Evolutionary conservation across 2,888 invertebrate species (phyloP).

Genomic region (Nephrotoma appendiculata): DNA sequence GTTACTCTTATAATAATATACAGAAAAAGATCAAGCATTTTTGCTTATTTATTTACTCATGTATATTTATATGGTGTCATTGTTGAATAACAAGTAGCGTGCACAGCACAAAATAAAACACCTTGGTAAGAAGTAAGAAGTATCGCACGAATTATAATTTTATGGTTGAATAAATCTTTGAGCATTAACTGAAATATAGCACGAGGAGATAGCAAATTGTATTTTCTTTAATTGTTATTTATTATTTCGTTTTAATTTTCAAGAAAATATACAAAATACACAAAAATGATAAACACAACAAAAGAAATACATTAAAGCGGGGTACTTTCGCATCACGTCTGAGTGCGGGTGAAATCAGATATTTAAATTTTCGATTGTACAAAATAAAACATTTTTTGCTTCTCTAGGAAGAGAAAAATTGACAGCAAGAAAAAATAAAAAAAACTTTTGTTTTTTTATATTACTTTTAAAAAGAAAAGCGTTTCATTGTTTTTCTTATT

Average conservation of each 20-base stretch:
- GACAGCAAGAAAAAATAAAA: not conserved
- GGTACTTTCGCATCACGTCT: not conserved
- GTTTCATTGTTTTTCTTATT: not conserved
- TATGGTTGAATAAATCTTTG: not conserved
- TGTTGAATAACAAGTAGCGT: not conserved
- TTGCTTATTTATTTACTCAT: not conserved
- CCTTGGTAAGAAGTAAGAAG: not conserved
- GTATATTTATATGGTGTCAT: not conserved
- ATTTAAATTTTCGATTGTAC: not conserved
- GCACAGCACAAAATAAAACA: not conserved
- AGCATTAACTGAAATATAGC: not conserved
- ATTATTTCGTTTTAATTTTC: not conserved
- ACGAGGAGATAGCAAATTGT: not conserved
- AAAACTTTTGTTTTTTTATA: not conserved
- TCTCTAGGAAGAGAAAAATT: not conserved
- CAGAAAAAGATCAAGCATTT: not conserved
- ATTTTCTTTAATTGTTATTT: not conserved
- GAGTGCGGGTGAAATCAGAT: not conserved
- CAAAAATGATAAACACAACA: not conserved
- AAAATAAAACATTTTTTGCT: not conserved
- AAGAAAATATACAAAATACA: not conserved
- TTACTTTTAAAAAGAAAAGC: not conserved
- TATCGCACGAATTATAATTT: not conserved
- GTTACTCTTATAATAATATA: not conserved
- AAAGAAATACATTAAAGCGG: not conserved